Evolutionary conservation across 2,888 invertebrate species (phyloP).

Genomic region (Enoplolaimus lenunculus): DNA sequence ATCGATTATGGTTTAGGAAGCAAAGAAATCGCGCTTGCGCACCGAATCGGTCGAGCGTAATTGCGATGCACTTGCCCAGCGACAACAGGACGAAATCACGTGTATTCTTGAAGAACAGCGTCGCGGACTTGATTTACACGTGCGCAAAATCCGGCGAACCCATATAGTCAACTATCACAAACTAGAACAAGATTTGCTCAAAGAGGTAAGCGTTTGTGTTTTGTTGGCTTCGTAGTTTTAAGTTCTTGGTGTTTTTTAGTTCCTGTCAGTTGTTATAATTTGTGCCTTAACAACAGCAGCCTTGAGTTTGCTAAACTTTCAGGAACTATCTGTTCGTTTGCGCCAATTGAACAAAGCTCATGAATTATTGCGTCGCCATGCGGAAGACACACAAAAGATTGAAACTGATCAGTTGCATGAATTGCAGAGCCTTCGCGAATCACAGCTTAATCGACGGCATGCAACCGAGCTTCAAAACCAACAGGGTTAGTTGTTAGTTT

Average conservation of each 20-base stretch:
- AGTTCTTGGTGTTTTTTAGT: no score
- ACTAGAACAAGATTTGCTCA: slow-evolving; percentile 72
- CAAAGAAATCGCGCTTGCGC: slow-evolving; percentile 19
- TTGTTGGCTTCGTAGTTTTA: no score
- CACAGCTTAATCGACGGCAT: slow-evolving; percentile 29
- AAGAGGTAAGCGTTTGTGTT: slow-evolving; percentile 68
- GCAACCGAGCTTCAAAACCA: slow-evolving; percentile 31
- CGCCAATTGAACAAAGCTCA: slow-evolving; percentile 89
- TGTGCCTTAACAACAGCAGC: no score
- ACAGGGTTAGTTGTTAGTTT: slow-evolving; percentile 9
- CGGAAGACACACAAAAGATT: slow-evolving; percentile 86
- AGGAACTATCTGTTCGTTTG: slow-evolving; percentile 87
- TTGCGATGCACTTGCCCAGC: slow-evolving; percentile 51
- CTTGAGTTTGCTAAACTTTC: no score
- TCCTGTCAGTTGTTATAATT: no score
- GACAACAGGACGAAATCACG: slow-evolving; percentile 75
- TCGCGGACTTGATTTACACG: slow-evolving; percentile 76
- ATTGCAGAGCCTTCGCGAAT: slow-evolving; percentile 57
- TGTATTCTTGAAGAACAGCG: slow-evolving; percentile 71
- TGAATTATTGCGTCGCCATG: slow-evolving; percentile 78
- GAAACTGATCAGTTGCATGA: slow-evolving; percentile 89
- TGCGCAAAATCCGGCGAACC: slow-evolving; percentile 76
- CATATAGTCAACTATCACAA: slow-evolving; percentile 70
- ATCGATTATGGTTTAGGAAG: slow-evolving; percentile 22
- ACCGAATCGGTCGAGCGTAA: slow-evolving; percentile 11